Base-by-base conservation (phyloP, 2,113 vertebrate species). In the Gymnogyps californianus region DNA sequence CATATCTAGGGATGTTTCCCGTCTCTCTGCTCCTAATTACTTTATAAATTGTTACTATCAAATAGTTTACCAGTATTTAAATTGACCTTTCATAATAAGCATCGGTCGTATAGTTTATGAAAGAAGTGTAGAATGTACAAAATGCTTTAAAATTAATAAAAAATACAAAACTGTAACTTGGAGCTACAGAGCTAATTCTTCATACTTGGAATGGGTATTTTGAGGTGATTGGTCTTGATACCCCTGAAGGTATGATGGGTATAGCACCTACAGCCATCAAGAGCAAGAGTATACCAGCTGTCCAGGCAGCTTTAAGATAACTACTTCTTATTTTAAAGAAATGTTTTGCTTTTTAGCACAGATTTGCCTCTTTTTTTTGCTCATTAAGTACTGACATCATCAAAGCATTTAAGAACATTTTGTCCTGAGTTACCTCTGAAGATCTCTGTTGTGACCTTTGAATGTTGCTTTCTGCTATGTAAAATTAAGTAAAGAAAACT, bases 361-460 rank as follows among this genome's bases (percentile, higher is more conserved):
- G 21, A 36, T 62, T 17, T 61, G 4, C 55, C 54, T 52, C 8
- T 8, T 16, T 10, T 58, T 80, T 28, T 32, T 34, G 0, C 15
- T 83, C 26, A 34, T 93, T 69, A 80, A 89, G 64, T 81, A 34
- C 22, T 67, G 79, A 61, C 36, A 47, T 81, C 36, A 11, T 49
- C 22, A 51, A 71, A 84, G 8, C 26, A 28, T 80, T 85, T 90
- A 59, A 65, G 62, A 83, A 74, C 38, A 29, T 51, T 66, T 92
- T 81, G 22, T 57, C 22, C 72, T 29, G 32, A 69, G 26, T 80
- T 95, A 28, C 49, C n/a, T 80, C 62, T 72, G 79, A 76, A 85
- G 40, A 44, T 90, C 54, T 85, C 59, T 71, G 9, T 86, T 93
- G 40, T 89, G 64, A 93, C 79, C 76, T 93, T 77, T 93, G 71